These are phyloP conservation scores for Ibycter americanus DNA, from an alignment of 2,797 vertebrate genomes.

Conservation along the genomic window DNA sequence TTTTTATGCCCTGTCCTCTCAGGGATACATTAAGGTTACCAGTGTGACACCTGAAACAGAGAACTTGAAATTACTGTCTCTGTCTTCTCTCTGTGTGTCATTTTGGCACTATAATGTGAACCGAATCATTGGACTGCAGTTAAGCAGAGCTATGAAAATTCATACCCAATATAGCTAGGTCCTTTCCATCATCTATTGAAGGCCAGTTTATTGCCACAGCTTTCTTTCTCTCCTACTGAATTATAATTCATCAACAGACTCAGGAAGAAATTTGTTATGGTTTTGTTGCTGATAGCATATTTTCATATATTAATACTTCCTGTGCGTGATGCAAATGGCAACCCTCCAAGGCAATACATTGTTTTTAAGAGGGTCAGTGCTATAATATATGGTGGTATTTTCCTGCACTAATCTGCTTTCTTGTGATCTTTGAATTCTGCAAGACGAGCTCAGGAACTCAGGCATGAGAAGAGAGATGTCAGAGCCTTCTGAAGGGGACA, in stretches of 20 bases:
- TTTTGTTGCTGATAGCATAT: neutral
- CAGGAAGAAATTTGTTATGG: slow-evolving; percentile 23
- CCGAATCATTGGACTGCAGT: neutral
- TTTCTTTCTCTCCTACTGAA: neutral
- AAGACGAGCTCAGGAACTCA: neutral
- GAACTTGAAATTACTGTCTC: neutral
- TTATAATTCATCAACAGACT: slow-evolving; percentile 10
- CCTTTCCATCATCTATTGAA: neutral
- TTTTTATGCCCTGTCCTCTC: neutral
- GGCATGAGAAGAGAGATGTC: neutral
- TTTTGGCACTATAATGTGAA: neutral
- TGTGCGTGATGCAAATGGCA: slow-evolving; percentile 14
- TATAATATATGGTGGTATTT: neutral
- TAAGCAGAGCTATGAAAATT: neutral
- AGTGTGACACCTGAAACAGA: neutral
- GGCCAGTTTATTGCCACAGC: neutral
- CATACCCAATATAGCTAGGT: neutral
- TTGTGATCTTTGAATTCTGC: slow-evolving; percentile 14
- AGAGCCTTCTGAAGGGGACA: neutral
- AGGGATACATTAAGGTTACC: neutral
- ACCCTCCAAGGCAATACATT: slow-evolving; percentile 17
- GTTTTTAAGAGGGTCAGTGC: slow-evolving; percentile 30
- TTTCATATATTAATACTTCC: slow-evolving; percentile 42
- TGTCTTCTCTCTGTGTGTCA: neutral
- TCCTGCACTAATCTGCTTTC: neutral